Conservation (phyloP, 2,888 invertebrate genomes). For the Plagiodera versicolora region DNA sequence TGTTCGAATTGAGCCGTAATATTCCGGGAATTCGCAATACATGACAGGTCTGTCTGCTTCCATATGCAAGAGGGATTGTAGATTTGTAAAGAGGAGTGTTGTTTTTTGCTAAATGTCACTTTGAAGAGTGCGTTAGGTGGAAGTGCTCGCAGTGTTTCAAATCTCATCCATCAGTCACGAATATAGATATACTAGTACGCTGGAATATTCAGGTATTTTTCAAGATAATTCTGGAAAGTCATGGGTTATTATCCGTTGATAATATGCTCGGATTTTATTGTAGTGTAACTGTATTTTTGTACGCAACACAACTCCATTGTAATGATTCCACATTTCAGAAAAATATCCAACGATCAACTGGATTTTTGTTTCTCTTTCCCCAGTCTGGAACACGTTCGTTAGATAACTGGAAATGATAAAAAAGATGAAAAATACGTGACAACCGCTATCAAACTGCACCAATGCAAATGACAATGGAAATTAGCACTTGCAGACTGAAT, state of each 20-base stretch:
- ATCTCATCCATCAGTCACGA: too few species aligned
- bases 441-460: background rate
- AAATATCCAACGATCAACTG: background rate
- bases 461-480: background rate
- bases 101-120: background rate
- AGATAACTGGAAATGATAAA: background rate
- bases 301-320: background rate
- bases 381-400: background rate
- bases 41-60: constrained; percentile 1
- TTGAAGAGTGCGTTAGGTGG: too few species aligned
- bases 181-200: too few species aligned
- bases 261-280: too few species aligned
- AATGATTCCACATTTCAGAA: background rate
- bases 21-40: constrained; percentile 3
- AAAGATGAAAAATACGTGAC: constrained; percentile 4
- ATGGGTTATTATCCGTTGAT: too few species aligned
- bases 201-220: too few species aligned
- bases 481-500: background rate
- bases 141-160: too few species aligned
- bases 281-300: too few species aligned
- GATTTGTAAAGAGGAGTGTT: background rate
- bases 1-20: constrained; percentile 41
- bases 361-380: background rate
- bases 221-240: too few species aligned
- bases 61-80: constrained; percentile 1